Evolutionary conservation across 1,140 invertebrate genomes (phyloP).

Genomic region (Apis dorsata): DNA sequence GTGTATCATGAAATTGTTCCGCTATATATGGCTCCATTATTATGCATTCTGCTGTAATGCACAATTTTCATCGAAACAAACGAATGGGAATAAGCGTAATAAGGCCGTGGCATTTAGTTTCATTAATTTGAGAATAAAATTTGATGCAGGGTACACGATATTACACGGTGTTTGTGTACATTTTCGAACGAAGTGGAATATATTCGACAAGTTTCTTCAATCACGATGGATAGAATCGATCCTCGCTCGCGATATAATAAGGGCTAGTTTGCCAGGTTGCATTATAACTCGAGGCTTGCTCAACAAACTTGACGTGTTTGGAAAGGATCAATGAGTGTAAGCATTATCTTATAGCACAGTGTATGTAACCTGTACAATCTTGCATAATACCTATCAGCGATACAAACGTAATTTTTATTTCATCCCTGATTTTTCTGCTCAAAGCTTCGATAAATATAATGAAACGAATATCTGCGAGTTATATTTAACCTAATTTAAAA

Average conservation of each 20-base stretch:
- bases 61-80: background rate
- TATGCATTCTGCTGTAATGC: background rate
- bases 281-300: background rate
- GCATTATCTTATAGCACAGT: slow-evolving; percentile 6
- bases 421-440: background rate
- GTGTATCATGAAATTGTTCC: background rate
- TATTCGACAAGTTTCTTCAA: background rate
- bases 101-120: background rate
- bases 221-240: background rate
- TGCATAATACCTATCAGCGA: background rate
- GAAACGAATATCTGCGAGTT: too few species aligned
- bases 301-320: slow-evolving; percentile 5
- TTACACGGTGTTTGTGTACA: background rate
- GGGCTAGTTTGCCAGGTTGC: slow-evolving; percentile 10
- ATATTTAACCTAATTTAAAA: too few species aligned
- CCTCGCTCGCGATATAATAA: background rate
- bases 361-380: background rate
- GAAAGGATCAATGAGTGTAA: slow-evolving; percentile 20
- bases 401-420: background rate
- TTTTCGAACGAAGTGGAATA: background rate
- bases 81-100: background rate
- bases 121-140: background rate
- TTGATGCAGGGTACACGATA: background rate
- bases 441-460: too few species aligned
- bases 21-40: background rate